Percentiles rank a stretch among this genome's conserved stretches.
phyloP scores from a whole-genome alignment of 2,888 invertebrate genomes.

The Furcula furcula region DNA sequence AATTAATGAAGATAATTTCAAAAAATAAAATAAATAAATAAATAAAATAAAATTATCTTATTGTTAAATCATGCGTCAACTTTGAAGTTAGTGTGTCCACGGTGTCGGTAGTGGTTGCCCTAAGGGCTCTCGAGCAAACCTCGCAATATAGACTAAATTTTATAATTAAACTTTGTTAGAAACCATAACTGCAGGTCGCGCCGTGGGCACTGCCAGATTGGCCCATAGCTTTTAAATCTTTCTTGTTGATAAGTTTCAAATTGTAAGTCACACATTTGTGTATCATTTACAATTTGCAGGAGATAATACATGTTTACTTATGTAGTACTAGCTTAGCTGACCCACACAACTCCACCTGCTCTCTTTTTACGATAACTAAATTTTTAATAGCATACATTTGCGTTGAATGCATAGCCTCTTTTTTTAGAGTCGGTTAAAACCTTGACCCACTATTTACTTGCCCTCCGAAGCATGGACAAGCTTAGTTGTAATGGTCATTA shows the following conservation, averaged over 20 bases:
- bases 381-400: too few species aligned
- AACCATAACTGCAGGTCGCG: constrained; percentile 42
- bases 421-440: too few species aligned
- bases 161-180: constrained; percentile 60
- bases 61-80: background rate
- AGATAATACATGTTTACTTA: too few species aligned
- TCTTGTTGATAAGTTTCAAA: constrained; percentile 21
- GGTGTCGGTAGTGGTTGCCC: constrained; percentile 22
- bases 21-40: background rate
- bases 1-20: background rate
- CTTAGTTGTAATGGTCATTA: too few species aligned
- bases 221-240: constrained; percentile 35
- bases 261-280: constrained; percentile 20
- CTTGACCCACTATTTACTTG: too few species aligned
- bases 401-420: too few species aligned
- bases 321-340: too few species aligned
- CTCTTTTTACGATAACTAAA: too few species aligned
- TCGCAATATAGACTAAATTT: constrained; percentile 55
- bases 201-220: constrained; percentile 23
- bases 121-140: constrained; percentile 37
- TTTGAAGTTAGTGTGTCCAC: constrained; percentile 12
- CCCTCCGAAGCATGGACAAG: too few species aligned
- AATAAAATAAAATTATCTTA: too few species aligned
- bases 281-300: too few species aligned
- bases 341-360: too few species aligned